Base-by-base conservation (phyloP, 2,888 invertebrate species). In the Ormyrus thymus region DNA sequence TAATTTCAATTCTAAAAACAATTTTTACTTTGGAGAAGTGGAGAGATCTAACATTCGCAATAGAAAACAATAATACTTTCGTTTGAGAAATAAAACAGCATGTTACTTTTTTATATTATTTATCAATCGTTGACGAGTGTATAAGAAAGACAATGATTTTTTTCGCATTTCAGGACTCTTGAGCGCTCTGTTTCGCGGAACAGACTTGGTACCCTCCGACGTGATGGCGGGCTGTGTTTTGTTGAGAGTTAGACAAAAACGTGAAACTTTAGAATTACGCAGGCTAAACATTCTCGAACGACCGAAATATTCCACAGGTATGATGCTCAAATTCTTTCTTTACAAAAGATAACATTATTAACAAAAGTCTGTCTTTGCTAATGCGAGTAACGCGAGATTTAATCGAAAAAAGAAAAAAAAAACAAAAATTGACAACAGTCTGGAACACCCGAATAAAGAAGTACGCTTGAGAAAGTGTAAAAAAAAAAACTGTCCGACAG, bases 161-260 rank as follows among this genome's bases (percentile, higher is more conserved):
- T 29, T 29, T 29, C 29, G 29, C 4, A 29, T 77, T 77, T 50
- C 92, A 92, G 94, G 94, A 82, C 90, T 97, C 8, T 92, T 97
- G 81, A 94, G 95, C 86, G 94, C 95, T 3, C 91, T 96, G 81
- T 96, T 97, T 90, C 92, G 97, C 85, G 95, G 96, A 82, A 94
- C 96, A 7, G 97, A 97, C 90, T 91, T 97, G 58, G 97, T 97
- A 0, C 95, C 97, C 0, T 96, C 97, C 0, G 98, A 97, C 89
- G 93, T 97, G 13, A 94, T 96, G 76, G 97, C 97, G 10, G 97
- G 97, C 10, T 94, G 96, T 85, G 94, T 97, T 43, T 92, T 97
- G n/a, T 92, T 97, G 6, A 92, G 95, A 83, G 94, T 95, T 5
- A 93, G 94, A 74, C 95, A 95, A 87, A 95, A 95, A 87, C 91